Evolutionary conservation across 1,140 invertebrate species (phyloP).

Genomic region (Lucilia sericata): DNA sequence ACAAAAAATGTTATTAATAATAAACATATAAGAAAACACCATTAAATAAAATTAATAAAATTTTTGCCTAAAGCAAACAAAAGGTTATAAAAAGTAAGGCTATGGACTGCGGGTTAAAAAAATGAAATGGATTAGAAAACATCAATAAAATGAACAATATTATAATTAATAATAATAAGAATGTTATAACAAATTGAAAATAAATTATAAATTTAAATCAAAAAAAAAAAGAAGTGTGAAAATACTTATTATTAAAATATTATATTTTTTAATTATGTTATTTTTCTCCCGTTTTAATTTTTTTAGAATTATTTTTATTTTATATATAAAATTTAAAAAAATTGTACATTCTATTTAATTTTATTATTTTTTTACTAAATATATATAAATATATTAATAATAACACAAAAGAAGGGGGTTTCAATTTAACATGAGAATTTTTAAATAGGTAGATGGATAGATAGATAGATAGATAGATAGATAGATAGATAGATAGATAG

Average conservation of each 20-base stretch:
- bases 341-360: constrained; percentile 5
- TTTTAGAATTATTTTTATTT: neutral
- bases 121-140: neutral
- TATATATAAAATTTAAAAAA: neutral
- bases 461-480: no score
- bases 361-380: neutral
- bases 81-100: neutral
- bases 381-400: neutral
- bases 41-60: neutral
- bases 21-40: neutral
- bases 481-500: no score
- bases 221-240: neutral
- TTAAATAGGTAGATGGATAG: no score
- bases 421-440: no score
- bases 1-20: neutral
- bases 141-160: no score
- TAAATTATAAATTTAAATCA: neutral
- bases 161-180: neutral
- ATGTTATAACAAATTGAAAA: neutral
- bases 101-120: neutral
- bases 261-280: neutral
- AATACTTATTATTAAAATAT: neutral
- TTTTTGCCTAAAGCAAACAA: neutral
- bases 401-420: neutral
- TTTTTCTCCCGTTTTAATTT: neutral